phyloP scores from a whole-genome alignment of 64 coral and sea anemone genomes.

The Anthopleura sola region DNA sequence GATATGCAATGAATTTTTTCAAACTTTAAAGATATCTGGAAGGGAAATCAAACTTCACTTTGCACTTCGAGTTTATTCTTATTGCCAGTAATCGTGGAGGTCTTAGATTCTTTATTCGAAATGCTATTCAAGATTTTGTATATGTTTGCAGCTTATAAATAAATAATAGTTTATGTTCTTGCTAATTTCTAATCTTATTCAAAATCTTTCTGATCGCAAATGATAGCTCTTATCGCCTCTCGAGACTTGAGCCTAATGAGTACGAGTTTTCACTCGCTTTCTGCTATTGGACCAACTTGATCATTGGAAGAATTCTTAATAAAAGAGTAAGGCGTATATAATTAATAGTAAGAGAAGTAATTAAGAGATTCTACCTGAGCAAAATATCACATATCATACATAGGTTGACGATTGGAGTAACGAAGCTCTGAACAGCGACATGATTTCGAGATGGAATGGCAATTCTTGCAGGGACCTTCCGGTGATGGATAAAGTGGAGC shows the following conservation, averaged over 20 bases:
- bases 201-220: constrained; percentile 1
- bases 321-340: background rate
- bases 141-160: background rate
- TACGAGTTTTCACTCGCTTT: background rate
- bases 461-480: constrained; percentile 10
- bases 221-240: background rate
- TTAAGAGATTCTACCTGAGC: background rate
- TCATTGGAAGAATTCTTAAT: background rate
- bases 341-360: background rate
- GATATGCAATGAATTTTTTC: background rate
- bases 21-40: background rate
- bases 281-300: background rate
- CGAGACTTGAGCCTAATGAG: background rate
- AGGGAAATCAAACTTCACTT: background rate
- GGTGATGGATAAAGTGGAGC: constrained; percentile 8
- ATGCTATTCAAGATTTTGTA: background rate
- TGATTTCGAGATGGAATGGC: background rate
- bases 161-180: background rate
- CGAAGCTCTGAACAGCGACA: background rate
- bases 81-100: background rate
- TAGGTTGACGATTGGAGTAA: background rate
- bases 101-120: background rate
- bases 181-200: constrained; percentile 13
- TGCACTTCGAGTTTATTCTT: background rate
- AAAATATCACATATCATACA: constrained; percentile 4